phyloP scores from a whole-genome alignment of 1,140 invertebrate genomes.

The Sinella curviseta region DNA sequence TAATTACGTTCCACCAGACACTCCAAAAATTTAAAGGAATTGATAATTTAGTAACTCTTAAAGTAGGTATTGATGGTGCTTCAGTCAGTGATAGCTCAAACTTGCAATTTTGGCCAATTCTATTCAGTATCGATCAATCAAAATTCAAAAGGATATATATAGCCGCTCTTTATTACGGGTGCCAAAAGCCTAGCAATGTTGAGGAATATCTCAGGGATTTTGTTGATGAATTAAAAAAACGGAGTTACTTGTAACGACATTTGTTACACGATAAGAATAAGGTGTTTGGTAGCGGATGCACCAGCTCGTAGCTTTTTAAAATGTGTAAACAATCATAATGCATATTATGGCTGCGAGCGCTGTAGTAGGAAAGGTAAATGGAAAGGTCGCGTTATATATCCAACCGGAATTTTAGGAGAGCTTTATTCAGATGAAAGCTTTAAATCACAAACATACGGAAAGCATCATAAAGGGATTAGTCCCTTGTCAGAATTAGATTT shows the following conservation, averaged over 20 bases:
- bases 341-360: constrained; percentile 53
- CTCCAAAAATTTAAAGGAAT: neutral
- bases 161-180: constrained; percentile 29
- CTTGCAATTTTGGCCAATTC: constrained; percentile 33
- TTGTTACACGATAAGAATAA: constrained; percentile 12
- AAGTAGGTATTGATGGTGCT: constrained; percentile 33
- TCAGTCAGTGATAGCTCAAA: constrained; percentile 20
- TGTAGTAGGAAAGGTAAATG: constrained; percentile 51
- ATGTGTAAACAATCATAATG: constrained; percentile 51
- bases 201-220: constrained; percentile 30
- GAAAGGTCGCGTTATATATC: constrained; percentile 9
- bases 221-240: constrained; percentile 37
- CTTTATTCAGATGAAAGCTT: constrained; percentile 28
- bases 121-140: constrained; percentile 21
- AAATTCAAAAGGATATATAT: neutral
- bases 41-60: neutral
- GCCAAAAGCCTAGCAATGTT: constrained; percentile 21
- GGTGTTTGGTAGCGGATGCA: constrained; percentile 50
- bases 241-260: neutral
- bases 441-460: neutral
- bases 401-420: neutral
- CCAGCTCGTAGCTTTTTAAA: constrained; percentile 55
- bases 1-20: neutral
- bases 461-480: constrained; percentile 35
- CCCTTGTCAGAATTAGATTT: neutral